Evolutionary conservation across 2,797 vertebrate species (phyloP).

Genomic region (Hippoglossus hippoglossus): DNA sequence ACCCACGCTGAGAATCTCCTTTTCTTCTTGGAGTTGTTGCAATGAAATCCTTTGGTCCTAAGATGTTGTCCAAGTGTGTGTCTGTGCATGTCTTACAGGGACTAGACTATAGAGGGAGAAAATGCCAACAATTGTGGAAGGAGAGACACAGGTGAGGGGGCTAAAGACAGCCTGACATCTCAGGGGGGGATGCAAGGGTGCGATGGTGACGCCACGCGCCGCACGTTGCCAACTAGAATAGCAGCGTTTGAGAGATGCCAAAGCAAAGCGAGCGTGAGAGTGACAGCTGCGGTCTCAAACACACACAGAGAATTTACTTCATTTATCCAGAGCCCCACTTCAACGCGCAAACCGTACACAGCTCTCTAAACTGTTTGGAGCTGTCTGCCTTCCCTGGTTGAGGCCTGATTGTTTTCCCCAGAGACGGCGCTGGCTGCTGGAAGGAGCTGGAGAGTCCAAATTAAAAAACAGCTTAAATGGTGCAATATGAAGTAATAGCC

Average conservation of each 20-base stretch:
- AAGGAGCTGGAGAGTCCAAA: conserved; percentile 71
- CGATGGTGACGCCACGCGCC: conserved; percentile 10
- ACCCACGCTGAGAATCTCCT: conserved; percentile 18
- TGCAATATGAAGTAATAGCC: conserved; percentile 82
- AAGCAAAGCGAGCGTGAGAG: conserved; percentile 26
- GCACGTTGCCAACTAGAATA: conserved; percentile 19
- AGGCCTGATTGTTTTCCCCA: conserved; percentile 65
- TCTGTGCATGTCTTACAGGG: background rate
- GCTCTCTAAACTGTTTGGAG: conserved; percentile 58
- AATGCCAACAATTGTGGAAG: conserved; percentile 7
- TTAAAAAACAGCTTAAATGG: conserved; percentile 80
- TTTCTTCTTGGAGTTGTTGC: conserved; percentile 17
- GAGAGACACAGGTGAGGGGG: conserved; percentile 3
- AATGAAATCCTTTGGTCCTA: too few species aligned
- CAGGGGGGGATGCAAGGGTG: conserved; percentile 4
- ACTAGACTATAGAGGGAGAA: background rate
- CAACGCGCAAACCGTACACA: conserved; percentile 39
- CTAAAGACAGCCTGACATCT: background rate
- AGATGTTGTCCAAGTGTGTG: background rate
- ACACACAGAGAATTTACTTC: conserved; percentile 39
- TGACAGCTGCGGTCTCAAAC: conserved; percentile 33
- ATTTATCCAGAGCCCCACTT: conserved; percentile 26
- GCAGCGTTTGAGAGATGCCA: conserved; percentile 11
- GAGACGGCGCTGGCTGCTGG: conserved; percentile 65
- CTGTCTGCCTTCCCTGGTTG: conserved; percentile 61